These are phyloP conservation scores for Chaenodraco wilsoni DNA, from an alignment of 2,797 vertebrate species.

Conservation along the genomic window DNA sequence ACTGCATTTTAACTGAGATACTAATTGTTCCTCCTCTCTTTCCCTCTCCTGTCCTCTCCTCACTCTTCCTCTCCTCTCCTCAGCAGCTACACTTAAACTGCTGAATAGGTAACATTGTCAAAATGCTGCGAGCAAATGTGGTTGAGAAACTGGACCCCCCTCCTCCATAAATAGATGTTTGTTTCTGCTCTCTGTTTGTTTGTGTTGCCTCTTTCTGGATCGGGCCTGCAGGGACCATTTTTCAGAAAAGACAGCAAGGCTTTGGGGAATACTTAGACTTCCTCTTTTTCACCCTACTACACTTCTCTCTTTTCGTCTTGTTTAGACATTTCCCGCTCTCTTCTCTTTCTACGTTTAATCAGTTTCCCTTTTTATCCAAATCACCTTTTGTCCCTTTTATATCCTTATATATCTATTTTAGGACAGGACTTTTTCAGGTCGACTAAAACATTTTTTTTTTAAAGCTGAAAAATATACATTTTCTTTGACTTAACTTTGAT, in stretches of 20 bases:
- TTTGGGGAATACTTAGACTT: slow-evolving; percentile 67
- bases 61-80: not conserved
- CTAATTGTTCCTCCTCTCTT: not conserved
- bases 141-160: slow-evolving; percentile 73
- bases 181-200: slow-evolving; percentile 80
- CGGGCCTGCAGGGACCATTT: slow-evolving; percentile 76
- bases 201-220: slow-evolving; percentile 76
- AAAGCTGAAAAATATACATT: not conserved
- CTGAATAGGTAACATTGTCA: slow-evolving; percentile 76
- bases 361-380: not conserved
- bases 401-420: not conserved
- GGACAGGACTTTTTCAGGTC: not conserved
- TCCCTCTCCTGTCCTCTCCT: slow-evolving; percentile 2
- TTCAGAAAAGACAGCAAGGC: slow-evolving; percentile 74
- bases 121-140: slow-evolving; percentile 64
- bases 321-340: slow-evolving; percentile 25
- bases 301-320: slow-evolving; percentile 23
- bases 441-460: not conserved
- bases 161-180: slow-evolving; percentile 81
- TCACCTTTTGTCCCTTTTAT: not conserved
- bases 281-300: slow-evolving; percentile 39
- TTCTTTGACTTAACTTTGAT: not conserved
- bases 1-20: not conserved
- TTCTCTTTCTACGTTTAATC: slow-evolving; percentile 3
- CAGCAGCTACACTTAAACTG: slow-evolving; percentile 71